These are phyloP conservation scores for Crotalus viridis DNA, from an alignment of 2,113 vertebrate genomes.

Conservation along the genomic window DNA sequence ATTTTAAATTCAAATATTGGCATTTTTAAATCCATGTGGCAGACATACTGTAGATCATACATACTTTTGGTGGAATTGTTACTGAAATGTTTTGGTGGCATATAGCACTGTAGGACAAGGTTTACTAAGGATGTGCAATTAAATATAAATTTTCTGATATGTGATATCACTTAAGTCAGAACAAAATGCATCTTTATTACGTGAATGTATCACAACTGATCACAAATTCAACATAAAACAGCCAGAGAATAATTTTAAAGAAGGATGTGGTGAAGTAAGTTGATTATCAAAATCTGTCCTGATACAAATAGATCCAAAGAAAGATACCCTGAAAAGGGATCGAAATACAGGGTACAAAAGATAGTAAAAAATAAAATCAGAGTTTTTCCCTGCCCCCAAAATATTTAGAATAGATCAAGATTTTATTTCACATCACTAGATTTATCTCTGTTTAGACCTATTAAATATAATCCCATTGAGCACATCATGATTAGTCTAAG, in stretches of 20 bases:
- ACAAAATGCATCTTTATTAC: background rate
- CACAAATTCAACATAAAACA: background rate
- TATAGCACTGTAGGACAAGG: background rate
- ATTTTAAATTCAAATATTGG: background rate
- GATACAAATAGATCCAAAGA: accelerated
- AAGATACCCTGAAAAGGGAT: background rate
- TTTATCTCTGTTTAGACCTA: background rate
- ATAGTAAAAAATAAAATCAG: background rate
- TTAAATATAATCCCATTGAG: background rate
- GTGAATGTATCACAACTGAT: background rate
- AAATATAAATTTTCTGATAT: background rate
- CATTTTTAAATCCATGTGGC: background rate
- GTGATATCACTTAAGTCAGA: background rate
- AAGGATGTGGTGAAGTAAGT: background rate
- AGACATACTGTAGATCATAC: no score
- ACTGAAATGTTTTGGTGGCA: background rate
- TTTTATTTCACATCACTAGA: background rate
- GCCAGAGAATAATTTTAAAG: background rate
- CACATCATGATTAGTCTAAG: background rate
- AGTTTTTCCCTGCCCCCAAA: background rate
- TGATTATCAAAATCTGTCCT: background rate
- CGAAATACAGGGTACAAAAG: background rate
- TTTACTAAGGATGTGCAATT: background rate
- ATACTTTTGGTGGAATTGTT: background rate
- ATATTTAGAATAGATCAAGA: constrained; percentile 3